Percentiles rank a stretch among this genome's conserved stretches.
These are phyloP conservation scores for Galerucella calmariensis DNA, from an alignment of 2,888 invertebrate genomes.

Conservation along the genomic window DNA sequence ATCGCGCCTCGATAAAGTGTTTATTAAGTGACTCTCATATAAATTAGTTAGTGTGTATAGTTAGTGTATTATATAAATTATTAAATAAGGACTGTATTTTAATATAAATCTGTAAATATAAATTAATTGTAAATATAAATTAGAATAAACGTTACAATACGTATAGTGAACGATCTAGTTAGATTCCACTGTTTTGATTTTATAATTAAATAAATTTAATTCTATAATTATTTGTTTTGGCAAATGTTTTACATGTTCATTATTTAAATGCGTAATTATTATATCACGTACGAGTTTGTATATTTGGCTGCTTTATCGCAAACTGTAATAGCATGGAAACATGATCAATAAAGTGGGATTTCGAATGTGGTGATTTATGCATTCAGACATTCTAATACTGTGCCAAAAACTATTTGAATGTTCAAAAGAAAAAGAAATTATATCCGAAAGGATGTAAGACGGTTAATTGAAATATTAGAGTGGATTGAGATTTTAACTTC, in stretches of 20 bases:
- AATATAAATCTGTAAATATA: too few relatives aligned
- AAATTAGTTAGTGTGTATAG: too few relatives aligned
- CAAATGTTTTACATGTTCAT: not conserved
- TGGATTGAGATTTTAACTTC: too few relatives aligned
- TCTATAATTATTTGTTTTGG: conserved; percentile 7
- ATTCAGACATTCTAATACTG: not conserved
- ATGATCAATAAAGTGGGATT: not conserved
- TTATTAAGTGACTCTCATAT: too few relatives aligned
- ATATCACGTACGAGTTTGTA: not conserved
- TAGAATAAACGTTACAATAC: too few relatives aligned
- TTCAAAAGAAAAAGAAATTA: not conserved
- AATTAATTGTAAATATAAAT: too few relatives aligned
- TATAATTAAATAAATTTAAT: conserved; percentile 1
- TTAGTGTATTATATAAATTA: too few relatives aligned
- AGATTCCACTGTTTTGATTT: not conserved
- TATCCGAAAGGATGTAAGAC: too few relatives aligned
- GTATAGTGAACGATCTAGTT: not conserved
- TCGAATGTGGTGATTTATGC: not conserved
- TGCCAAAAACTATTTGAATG: not conserved
- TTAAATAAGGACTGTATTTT: too few relatives aligned
- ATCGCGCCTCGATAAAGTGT: too few relatives aligned
- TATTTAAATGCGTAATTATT: not conserved
- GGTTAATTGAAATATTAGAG: too few relatives aligned
- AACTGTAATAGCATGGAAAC: not conserved
- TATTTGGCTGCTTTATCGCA: not conserved